A percentile compares a stretch with the other conserved stretches of the same genome.
Conservation (phyloP, 2,888 invertebrate species). For the Pyrocoelia pectoralis region DNA sequence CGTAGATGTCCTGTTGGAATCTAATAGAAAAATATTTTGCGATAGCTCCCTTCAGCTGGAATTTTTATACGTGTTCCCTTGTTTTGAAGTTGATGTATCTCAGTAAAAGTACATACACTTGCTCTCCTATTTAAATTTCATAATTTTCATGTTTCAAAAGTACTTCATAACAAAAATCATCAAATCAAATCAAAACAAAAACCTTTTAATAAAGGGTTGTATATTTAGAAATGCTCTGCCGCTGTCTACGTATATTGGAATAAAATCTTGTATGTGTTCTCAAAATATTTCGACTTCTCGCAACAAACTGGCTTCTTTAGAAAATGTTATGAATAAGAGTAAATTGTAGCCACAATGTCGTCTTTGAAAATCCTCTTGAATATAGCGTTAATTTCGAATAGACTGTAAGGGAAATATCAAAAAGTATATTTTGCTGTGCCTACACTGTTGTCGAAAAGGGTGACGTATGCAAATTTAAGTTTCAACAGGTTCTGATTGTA, state of each 20-base stretch:
- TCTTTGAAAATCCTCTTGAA: constrained; percentile 67
- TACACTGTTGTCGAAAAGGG: constrained; percentile 40
- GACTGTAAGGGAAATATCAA: constrained; percentile 55
- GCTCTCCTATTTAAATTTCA: too few species aligned
- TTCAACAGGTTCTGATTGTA: constrained; percentile 56
- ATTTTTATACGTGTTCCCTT: too few species aligned
- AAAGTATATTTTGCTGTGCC: constrained; percentile 50
- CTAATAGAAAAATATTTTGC: too few species aligned
- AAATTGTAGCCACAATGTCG: constrained; percentile 70
- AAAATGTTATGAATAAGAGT: constrained; percentile 67
- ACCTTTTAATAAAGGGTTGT: constrained; percentile 10
- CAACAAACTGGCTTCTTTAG: constrained; percentile 59
- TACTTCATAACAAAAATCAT: too few species aligned
- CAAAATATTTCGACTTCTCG: constrained; percentile 56
- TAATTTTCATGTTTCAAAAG: too few species aligned
- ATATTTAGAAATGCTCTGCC: constrained; percentile 29
- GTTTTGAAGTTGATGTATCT: too few species aligned
- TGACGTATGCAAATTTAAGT: constrained; percentile 54
- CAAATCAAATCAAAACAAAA: neutral
- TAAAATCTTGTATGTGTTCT: constrained; percentile 47
- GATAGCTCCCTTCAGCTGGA: too few species aligned
- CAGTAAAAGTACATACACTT: too few species aligned
- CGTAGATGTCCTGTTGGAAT: too few species aligned
- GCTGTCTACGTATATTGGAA: constrained; percentile 26
- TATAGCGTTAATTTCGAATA: constrained; percentile 67